Evolutionary conservation across 2,888 invertebrate species (phyloP).

Genomic region (Stramonita haemastoma): DNA sequence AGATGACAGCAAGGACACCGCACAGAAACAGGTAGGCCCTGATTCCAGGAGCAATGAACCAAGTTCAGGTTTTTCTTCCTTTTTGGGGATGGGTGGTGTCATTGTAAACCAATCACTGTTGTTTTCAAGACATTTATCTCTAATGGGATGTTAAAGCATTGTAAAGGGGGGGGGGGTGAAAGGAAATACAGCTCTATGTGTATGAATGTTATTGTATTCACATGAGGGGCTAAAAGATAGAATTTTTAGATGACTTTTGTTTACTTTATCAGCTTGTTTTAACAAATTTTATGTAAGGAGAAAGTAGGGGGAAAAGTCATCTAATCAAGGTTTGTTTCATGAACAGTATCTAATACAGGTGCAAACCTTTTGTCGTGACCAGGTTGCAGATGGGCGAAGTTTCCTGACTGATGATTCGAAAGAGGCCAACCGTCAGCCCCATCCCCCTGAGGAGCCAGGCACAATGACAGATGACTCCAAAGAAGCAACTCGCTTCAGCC

Average conservation of each 20-base stretch:
- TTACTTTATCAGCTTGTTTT: no score
- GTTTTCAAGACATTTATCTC: no score
- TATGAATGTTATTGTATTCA: no score
- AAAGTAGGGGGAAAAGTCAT: no score
- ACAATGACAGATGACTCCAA: slow-evolving; percentile 77
- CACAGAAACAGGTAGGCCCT: slow-evolving; percentile 53
- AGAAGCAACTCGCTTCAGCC: slow-evolving; percentile 50
- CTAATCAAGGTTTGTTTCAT: not conserved
- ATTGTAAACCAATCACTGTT: no score
- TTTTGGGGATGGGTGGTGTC: no score
- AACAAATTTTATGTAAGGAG: no score
- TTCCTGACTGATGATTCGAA: slow-evolving; percentile 79
- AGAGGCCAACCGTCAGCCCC: slow-evolving; percentile 64
- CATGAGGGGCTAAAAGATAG: no score
- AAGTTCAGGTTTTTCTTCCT: not conserved
- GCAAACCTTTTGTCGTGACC: not conserved
- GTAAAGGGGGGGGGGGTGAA: no score
- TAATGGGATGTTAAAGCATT: no score
- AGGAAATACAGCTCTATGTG: no score
- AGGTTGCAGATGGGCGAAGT: slow-evolving; percentile 41
- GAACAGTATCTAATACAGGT: not conserved
- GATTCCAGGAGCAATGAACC: not conserved
- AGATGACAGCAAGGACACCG: slow-evolving; percentile 80
- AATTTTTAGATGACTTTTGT: no score
- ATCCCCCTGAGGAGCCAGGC: slow-evolving; percentile 39